Evolutionary conservation across 2,797 vertebrate genomes (phyloP).

Genomic region (Pipistrellus pygmaeus): DNA sequence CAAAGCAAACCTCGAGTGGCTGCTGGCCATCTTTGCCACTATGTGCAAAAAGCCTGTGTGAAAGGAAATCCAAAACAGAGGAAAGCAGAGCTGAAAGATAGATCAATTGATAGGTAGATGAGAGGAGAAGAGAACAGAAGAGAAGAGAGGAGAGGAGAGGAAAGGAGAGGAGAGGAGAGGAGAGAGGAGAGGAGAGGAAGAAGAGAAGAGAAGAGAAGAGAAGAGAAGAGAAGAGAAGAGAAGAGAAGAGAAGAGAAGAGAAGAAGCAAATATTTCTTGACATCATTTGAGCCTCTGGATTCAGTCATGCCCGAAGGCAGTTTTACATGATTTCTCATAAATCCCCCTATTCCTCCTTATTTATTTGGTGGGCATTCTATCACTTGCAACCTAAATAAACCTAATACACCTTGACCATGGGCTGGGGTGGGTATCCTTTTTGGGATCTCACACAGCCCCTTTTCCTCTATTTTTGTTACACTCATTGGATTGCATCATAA

Average conservation of each 20-base stretch:
- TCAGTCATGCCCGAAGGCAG: not conserved
- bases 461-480: not conserved
- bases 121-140: not conserved
- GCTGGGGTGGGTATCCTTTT: not conserved
- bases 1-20: not conserved
- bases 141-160: not conserved
- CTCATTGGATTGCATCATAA: not conserved
- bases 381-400: not conserved
- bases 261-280: not conserved
- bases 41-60: not conserved
- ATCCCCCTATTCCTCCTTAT: not conserved
- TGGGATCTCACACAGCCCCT: not conserved
- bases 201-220: not conserved
- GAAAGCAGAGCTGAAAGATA: not conserved
- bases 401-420: not conserved
- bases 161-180: too few relatives aligned
- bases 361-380: not conserved
- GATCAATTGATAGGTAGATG: not conserved
- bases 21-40: not conserved
- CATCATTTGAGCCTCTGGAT: not conserved
- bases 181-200: not conserved
- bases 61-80: conserved; percentile 9
- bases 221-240: not conserved
- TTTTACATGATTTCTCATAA: not conserved
- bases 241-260: too few relatives aligned